Evolutionary conservation across 2,888 invertebrate genomes (phyloP).

Genomic region (Rotaria macrura): DNA sequence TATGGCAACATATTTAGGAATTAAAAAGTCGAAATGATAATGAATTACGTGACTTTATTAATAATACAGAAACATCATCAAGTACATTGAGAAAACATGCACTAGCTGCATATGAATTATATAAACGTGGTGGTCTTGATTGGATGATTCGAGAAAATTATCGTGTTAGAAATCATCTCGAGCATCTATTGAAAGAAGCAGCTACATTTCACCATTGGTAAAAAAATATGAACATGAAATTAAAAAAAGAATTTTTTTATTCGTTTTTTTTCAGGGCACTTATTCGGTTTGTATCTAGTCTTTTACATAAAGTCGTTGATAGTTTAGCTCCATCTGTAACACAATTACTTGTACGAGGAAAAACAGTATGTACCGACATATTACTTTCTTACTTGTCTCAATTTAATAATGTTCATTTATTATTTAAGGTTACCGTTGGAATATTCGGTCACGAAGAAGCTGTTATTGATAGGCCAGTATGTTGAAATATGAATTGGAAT

Average conservation of each 20-base stretch:
- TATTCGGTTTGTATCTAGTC: conserved; percentile 74
- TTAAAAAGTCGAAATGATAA: neutral
- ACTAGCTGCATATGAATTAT: neutral
- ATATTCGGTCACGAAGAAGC: conserved; percentile 80
- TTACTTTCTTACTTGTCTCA: too few species aligned
- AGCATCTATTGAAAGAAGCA: neutral
- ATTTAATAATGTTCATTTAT: conserved; percentile 37
- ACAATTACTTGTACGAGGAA: conserved; percentile 88
- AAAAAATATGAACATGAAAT: neutral
- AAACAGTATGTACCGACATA: conserved; percentile 50
- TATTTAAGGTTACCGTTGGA: conserved; percentile 67
- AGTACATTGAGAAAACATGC: neutral
- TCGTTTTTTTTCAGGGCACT: conserved; percentile 61
- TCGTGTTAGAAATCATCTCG: neutral
- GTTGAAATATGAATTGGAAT: conserved; percentile 82
- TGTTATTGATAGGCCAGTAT: conserved; percentile 92
- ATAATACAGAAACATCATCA: neutral
- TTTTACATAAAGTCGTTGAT: conserved; percentile 85
- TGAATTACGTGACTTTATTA: conserved; percentile 8
- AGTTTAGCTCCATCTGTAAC: conserved; percentile 96
- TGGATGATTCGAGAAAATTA: neutral
- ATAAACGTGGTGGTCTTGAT: neutral
- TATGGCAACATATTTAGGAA: too few species aligned
- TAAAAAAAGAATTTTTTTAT: neutral
- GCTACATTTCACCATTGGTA: conserved; percentile 2